Base-by-base conservation (phyloP, 2,113 vertebrate species). In the Xenopus borealis region DNA sequence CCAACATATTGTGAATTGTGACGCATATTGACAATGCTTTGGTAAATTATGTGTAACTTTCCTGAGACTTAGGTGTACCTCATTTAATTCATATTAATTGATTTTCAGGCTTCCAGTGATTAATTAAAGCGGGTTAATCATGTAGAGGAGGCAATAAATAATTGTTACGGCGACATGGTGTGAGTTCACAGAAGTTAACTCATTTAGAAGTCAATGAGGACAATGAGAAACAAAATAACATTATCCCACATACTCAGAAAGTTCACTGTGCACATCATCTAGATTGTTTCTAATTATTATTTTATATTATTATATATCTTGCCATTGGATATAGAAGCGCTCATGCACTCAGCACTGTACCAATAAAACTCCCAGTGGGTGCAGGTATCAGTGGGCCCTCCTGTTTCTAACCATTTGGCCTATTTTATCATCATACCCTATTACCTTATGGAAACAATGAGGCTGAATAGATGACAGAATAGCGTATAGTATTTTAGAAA, bases 51-150 rank as follows among this genome's bases (percentile, higher is more conserved):
- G 91, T 91, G 93, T 90, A 89, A 90, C 86, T 94, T 93, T 93
- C 89, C 87, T 88, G 86, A 85, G 89, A 89, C 85, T 27, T 90
- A 91, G 91, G 90, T 92, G 91, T 91, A 90, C 87, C 91, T 94
- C 90, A 94, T 97, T 95, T 95, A 94, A 94, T 94, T 93, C 90
- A 86, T 92, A 92, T 93, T 94, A 96, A 96, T 95, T 96, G 95
- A 96, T 95, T 86, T 90, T 91, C 92, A 92, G 87, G 88, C 90
- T 90, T 85, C 86, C 82, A 82, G 84, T 95, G 95, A 97, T 95
- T 94, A 95, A 95, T 96, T 91, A 89, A 88, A 86, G 82, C 82
- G 81, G 80, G 85, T 90, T 91, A 59, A 64, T 92, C 91, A 90
- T 90, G 86, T 90, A 88, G 83, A 85, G 82, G 85, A 81, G 82